Evolutionary conservation across 2,113 vertebrate genomes (phyloP).

Genomic region (Oncorhynchus nerka): DNA sequence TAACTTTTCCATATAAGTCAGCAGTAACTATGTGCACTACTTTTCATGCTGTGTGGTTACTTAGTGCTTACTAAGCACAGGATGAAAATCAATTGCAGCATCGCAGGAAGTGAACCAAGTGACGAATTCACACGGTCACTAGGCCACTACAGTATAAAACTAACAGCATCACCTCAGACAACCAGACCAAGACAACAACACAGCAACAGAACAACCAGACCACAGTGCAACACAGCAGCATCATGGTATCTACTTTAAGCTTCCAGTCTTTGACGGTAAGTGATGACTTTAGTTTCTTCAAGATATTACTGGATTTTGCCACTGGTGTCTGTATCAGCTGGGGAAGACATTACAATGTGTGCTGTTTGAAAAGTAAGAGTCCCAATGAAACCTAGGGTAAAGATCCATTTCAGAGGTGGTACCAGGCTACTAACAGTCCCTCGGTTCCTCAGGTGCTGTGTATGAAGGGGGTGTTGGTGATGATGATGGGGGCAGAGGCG

Average conservation of each 20-base stretch:
- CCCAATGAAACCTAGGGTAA: too few species aligned
- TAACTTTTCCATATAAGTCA: too few species aligned
- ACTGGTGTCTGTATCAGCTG: background rate
- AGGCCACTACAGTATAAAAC: slow-evolving; percentile 9
- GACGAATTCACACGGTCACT: background rate
- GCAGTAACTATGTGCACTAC: too few species aligned
- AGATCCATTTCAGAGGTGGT: too few species aligned
- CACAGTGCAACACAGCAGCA: background rate
- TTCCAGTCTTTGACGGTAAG: background rate
- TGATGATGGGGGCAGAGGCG: slow-evolving; percentile 6
- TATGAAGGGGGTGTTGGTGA: slow-evolving; percentile 10
- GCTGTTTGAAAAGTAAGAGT: too few species aligned
- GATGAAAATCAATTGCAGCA: too few species aligned
- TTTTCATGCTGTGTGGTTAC: too few species aligned
- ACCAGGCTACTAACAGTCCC: too few species aligned
- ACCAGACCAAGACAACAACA: background rate
- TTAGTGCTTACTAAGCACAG: too few species aligned
- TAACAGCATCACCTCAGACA: background rate
- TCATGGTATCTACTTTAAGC: background rate
- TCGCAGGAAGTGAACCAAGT: background rate
- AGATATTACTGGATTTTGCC: too few species aligned
- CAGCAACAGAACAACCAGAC: background rate
- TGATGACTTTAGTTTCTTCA: background rate
- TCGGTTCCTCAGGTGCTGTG: slow-evolving; percentile 45
- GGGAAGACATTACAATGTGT: too few species aligned